These are phyloP conservation scores for Phenganax stokvisi DNA, from an alignment of 92 coral and sea anemone genomes.

Conservation along the genomic window DNA sequence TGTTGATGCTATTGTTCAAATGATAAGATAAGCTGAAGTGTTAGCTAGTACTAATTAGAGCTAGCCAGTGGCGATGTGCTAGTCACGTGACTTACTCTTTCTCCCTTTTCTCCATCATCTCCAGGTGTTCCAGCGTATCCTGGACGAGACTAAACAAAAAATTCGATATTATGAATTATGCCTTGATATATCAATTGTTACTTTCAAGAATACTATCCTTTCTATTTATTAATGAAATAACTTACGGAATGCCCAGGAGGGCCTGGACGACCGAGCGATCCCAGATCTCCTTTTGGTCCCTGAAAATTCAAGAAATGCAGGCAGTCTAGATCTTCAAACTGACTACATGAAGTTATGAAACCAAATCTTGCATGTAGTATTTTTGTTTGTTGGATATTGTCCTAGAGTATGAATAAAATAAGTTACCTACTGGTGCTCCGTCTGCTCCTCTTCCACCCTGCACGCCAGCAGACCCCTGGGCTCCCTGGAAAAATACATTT, in stretches of 20 bases:
- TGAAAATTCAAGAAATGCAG: not conserved
- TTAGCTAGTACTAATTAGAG: too few species aligned
- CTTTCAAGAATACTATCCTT: not conserved
- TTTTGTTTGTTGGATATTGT: not conserved
- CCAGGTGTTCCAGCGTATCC: conserved; percentile 8
- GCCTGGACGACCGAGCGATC: conserved; percentile 23
- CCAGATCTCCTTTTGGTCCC: conserved; percentile 32
- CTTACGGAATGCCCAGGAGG: conserved; percentile 17
- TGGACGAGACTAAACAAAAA: conserved; percentile 20
- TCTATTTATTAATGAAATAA: not conserved
- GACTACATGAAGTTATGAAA: not conserved
- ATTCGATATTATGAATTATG: not conserved
- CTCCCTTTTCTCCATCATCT: conserved; percentile 18
- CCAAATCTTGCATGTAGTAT: not conserved
- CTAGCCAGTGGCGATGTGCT: too few species aligned
- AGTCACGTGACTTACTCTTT: not conserved
- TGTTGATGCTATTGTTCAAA: too few species aligned
- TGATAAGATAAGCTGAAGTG: too few species aligned
- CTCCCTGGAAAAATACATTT: conserved; percentile 49
- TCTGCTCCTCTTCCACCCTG: conserved; percentile 56
- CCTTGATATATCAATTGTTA: not conserved
- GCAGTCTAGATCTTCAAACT: not conserved
- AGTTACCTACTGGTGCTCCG: conserved; percentile 63
- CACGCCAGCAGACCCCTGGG: conserved; percentile 55
- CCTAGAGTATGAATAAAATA: conserved; percentile 6